These are phyloP conservation scores for Callopanchax toddi DNA, from an alignment of 2,113 vertebrate genomes.

Conservation along the genomic window DNA sequence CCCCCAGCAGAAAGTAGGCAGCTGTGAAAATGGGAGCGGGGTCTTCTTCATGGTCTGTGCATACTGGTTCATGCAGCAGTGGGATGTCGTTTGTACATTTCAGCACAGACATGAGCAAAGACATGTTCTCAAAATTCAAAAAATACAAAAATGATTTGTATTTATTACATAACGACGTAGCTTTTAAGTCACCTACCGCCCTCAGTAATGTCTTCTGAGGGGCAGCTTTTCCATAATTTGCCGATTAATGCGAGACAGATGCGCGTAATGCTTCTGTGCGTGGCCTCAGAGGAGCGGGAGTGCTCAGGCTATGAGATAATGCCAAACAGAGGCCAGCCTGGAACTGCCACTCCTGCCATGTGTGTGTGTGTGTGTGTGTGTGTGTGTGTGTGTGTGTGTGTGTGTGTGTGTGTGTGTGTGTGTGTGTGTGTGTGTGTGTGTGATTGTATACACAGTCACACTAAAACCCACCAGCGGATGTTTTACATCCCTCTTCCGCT, in stretches of 20 bases:
- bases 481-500: slow-evolving; percentile 74
- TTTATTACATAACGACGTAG: too few relatives aligned
- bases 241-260: slow-evolving; percentile 81
- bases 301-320: slow-evolving; percentile 81
- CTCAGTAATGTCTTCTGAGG: slow-evolving; percentile 62
- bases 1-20: slow-evolving; percentile 35
- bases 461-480: slow-evolving; percentile 72
- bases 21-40: slow-evolving; percentile 11
- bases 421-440: slow-evolving; percentile 36
- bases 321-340: slow-evolving; percentile 64
- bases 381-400: slow-evolving; percentile 31
- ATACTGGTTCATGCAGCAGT: background rate
- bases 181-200: background rate
- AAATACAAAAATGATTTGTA: background rate
- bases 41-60: slow-evolving; percentile 21
- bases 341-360: slow-evolving; percentile 42
- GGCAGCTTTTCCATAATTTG: slow-evolving; percentile 71
- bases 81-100: background rate
- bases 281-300: slow-evolving; percentile 62
- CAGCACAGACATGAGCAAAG: background rate
- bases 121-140: background rate
- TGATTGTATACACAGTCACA: slow-evolving; percentile 42
- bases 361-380: slow-evolving; percentile 29
- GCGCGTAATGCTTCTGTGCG: slow-evolving; percentile 76
- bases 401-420: slow-evolving; percentile 5